Percentiles rank a stretch among this genome's conserved stretches.
Conservation (phyloP, 2,888 invertebrate genomes). For the Pandemis heparana region DNA sequence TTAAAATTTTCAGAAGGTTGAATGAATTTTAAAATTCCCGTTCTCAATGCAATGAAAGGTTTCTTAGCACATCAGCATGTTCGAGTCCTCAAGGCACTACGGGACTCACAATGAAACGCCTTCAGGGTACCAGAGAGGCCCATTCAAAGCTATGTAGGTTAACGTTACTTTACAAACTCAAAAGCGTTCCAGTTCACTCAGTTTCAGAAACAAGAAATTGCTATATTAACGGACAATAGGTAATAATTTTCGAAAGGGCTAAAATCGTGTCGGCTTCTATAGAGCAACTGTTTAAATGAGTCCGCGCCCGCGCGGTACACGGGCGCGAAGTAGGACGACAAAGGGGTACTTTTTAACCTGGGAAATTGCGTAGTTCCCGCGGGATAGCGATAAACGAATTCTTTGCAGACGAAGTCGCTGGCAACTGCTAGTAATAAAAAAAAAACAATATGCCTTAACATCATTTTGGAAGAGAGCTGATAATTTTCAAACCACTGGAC, state of each 20-base stretch:
- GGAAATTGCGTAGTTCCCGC: too few relatives aligned
- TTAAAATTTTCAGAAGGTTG: neutral
- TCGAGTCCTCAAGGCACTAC: constrained; percentile 20
- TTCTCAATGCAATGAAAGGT: constrained; percentile 9
- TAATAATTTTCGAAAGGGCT: neutral
- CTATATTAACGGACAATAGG: too few relatives aligned
- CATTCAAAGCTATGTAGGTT: constrained; percentile 14
- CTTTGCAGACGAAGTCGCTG: too few relatives aligned
- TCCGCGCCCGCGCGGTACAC: too few relatives aligned
- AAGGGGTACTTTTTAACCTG: too few relatives aligned
- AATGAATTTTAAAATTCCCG: neutral
- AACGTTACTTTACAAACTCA: constrained; percentile 7
- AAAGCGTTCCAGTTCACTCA: neutral
- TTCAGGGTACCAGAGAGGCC: constrained; percentile 14
- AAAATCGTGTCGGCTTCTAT: neutral
- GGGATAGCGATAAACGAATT: too few relatives aligned
- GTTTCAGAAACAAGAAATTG: neutral
- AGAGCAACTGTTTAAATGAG: too few relatives aligned
- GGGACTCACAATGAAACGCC: constrained; percentile 35
- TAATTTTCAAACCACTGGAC: too few relatives aligned
- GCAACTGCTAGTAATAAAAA: too few relatives aligned
- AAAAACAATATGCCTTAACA: too few relatives aligned
- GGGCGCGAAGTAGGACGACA: too few relatives aligned
- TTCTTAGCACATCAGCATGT: constrained; percentile 18
- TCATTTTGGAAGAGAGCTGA: too few relatives aligned